A percentile compares a stretch with the other conserved stretches of the same genome.
phyloP scores from a whole-genome alignment of 2,888 invertebrate genomes.

The Phymatocera aterrima region DNA sequence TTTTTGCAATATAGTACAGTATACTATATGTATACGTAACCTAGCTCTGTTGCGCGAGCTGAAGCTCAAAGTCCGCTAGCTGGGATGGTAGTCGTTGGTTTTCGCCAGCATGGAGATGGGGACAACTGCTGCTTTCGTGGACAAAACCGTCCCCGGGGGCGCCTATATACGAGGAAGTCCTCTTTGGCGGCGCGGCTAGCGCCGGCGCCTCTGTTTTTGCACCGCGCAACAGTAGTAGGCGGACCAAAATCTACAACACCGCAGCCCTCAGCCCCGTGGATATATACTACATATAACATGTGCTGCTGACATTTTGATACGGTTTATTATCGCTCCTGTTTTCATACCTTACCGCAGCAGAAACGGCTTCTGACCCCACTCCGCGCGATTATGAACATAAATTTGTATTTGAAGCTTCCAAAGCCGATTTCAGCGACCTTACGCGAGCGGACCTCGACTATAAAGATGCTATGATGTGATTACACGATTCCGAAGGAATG shows the following conservation, averaged over 20 bases:
- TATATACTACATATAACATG: neutral
- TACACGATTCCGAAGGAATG: neutral
- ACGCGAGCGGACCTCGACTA: neutral
- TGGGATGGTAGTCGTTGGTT: too few species aligned
- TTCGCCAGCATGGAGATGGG: slow-evolving; percentile 39
- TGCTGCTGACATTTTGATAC: neutral
- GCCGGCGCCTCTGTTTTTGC: slow-evolving; percentile 71
- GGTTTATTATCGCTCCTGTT: neutral
- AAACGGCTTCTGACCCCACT: neutral
- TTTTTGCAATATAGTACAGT: slow-evolving; percentile 16
- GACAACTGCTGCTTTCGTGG: slow-evolving; percentile 6
- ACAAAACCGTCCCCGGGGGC: slow-evolving; percentile 29
- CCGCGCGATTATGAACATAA: neutral
- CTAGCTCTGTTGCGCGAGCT: neutral
- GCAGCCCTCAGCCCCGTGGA: neutral
- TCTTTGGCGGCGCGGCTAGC: slow-evolving; percentile 58
- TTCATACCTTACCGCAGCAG: slow-evolving; percentile 4
- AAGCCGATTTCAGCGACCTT: slow-evolving; percentile 22
- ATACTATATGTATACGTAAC: too few species aligned
- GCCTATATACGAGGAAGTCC: slow-evolving; percentile 47
- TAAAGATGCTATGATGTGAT: neutral
- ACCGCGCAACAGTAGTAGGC: neutral
- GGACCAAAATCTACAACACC: slow-evolving; percentile 19
- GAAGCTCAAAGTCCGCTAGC: too few species aligned
- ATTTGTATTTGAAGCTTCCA: neutral